Evolutionary conservation across 2,113 vertebrate species (phyloP).

Genomic region (Galeopterus variegatus): DNA sequence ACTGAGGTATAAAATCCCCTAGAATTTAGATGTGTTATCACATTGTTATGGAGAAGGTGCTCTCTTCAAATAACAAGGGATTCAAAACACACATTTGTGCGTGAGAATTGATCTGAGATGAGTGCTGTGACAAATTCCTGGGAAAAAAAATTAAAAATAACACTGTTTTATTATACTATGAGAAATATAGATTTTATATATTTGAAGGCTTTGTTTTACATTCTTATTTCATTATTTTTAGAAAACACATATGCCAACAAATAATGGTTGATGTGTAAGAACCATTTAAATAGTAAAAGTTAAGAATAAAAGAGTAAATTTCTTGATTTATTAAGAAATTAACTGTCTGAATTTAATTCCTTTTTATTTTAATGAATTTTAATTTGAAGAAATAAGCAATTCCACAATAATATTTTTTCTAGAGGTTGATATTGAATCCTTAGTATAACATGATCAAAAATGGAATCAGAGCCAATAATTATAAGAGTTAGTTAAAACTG

Average conservation of each 20-base stretch:
- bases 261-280: conserved; percentile 4
- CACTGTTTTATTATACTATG: not conserved
- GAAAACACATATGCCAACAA: not conserved
- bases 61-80: conserved; percentile 72
- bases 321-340: not conserved
- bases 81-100: conserved; percentile 46
- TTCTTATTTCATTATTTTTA: not conserved
- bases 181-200: not conserved
- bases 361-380: conserved; percentile 15
- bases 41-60: conserved; percentile 64
- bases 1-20: conserved; percentile 82
- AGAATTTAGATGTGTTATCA: conserved; percentile 71
- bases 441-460: not conserved
- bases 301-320: not conserved
- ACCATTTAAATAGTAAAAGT: not conserved
- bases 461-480: not conserved
- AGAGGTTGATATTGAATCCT: not conserved
- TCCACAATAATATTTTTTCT: not conserved
- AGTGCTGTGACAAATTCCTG: conserved; percentile 46
- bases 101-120: conserved; percentile 40
- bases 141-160: not conserved
- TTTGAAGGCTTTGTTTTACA: not conserved
- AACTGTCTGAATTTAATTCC: not conserved
- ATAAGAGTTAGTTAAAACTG: not conserved
- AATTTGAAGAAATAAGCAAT: not conserved